These are phyloP conservation scores for Enteromius thamalakanensis DNA, from an alignment of 2,797 vertebrate genomes.

Conservation along the genomic window DNA sequence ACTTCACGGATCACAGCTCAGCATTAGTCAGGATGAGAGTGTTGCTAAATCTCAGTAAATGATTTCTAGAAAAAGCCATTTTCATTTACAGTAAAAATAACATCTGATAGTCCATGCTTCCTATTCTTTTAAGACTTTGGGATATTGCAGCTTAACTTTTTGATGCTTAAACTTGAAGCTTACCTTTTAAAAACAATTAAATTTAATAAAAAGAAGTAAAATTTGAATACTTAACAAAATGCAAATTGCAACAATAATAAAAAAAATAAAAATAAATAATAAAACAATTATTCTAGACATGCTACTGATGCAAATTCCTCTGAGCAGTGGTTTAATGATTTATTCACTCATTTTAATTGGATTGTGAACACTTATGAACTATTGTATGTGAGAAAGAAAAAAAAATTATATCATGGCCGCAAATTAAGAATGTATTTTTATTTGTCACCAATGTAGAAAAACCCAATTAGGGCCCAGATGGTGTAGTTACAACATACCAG, in stretches of 20 bases:
- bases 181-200: neutral
- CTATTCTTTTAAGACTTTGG: neutral
- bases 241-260: neutral
- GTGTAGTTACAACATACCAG: constrained; percentile 1
- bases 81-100: constrained; percentile 18
- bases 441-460: neutral
- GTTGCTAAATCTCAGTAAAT: constrained; percentile 11
- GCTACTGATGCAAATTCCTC: neutral
- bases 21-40: constrained; percentile 19
- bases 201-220: neutral
- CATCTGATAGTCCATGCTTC: neutral
- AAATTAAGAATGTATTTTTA: neutral
- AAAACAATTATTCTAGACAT: neutral
- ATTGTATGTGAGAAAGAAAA: neutral
- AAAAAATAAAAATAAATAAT: too few species aligned
- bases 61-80: neutral
- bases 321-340: neutral
- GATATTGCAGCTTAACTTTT: neutral
- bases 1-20: constrained; percentile 22
- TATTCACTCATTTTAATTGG: neutral
- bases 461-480: neutral
- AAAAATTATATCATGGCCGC: neutral
- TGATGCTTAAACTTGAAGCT: neutral
- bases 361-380: neutral
- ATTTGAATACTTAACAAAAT: neutral